These are phyloP conservation scores for Edolisoma coerulescens DNA, from an alignment of 2,113 vertebrate species.

Conservation along the genomic window DNA sequence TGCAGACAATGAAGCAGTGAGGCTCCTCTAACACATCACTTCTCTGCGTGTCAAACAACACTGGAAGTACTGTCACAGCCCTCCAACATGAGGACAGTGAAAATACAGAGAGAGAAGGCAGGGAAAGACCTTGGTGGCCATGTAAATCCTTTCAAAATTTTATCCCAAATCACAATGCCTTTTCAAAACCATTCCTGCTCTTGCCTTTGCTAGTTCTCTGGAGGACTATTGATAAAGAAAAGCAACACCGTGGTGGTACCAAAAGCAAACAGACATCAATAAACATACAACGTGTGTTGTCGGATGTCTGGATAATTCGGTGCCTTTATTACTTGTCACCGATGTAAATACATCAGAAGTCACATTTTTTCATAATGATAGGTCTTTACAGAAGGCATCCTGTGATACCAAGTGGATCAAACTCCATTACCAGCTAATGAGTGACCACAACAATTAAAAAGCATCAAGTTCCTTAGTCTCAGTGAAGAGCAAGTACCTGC, in stretches of 20 bases:
- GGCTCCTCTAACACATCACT: not conserved
- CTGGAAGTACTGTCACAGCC: not conserved
- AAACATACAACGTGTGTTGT: rapidly evolving
- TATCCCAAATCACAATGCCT: not conserved
- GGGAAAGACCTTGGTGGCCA: not conserved
- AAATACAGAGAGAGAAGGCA: not conserved
- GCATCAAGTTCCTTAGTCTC: not conserved
- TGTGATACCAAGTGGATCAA: not conserved
- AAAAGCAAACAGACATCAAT: not conserved
- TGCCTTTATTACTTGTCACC: not conserved
- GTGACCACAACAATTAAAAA: not conserved
- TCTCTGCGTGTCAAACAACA: not conserved
- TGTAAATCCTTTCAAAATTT: not conserved
- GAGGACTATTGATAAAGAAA: not conserved
- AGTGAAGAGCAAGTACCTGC: not conserved
- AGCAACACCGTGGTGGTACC: not conserved
- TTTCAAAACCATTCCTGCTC: not conserved
- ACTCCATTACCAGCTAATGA: not conserved
- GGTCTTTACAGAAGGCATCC: not conserved
- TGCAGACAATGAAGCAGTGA: not conserved
- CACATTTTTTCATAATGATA: not conserved
- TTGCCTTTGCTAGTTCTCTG: not conserved
- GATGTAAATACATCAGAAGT: not conserved
- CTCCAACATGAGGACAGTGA: rapidly evolving
- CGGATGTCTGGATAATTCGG: rapidly evolving